phyloP scores from a whole-genome alignment of 2,797 vertebrate genomes.

The Odontamblyopus rebecca region DNA sequence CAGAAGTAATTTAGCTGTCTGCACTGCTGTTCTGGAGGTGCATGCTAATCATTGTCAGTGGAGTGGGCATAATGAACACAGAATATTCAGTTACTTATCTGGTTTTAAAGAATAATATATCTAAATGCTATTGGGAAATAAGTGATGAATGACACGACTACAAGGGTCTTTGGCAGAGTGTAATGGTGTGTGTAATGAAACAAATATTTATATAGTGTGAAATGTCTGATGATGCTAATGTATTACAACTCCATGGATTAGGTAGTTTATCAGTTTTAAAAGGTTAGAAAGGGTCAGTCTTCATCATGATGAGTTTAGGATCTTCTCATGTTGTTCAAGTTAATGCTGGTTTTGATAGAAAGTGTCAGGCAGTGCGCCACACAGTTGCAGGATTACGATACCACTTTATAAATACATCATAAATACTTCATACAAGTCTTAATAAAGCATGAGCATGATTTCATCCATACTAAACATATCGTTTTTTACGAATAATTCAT shows the following conservation, averaged over 20 bases:
- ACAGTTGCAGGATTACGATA: too few species aligned
- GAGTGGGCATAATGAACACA: background rate
- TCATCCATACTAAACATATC: too few species aligned
- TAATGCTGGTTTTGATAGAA: too few species aligned
- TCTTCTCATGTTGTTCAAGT: too few species aligned
- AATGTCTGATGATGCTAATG: constrained; percentile 45
- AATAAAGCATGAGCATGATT: too few species aligned
- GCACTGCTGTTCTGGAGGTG: background rate
- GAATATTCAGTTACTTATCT: background rate
- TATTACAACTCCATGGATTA: constrained; percentile 37
- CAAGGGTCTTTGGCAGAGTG: constrained; percentile 52
- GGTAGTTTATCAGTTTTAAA: background rate
- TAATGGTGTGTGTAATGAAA: constrained; percentile 74
- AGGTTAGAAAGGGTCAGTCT: background rate
- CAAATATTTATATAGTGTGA: constrained; percentile 34
- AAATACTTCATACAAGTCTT: too few species aligned
- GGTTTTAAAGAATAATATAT: background rate
- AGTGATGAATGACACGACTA: constrained; percentile 60
- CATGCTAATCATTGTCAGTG: constrained; percentile 4
- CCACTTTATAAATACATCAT: too few species aligned
- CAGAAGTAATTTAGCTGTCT: constrained; percentile 19
- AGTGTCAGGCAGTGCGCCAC: too few species aligned
- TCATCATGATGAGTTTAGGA: background rate
- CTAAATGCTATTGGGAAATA: constrained; percentile 35
- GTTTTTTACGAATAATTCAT: too few species aligned